Conservation (phyloP, 2,113 vertebrate genomes). For the Cavia aperea region DNA sequence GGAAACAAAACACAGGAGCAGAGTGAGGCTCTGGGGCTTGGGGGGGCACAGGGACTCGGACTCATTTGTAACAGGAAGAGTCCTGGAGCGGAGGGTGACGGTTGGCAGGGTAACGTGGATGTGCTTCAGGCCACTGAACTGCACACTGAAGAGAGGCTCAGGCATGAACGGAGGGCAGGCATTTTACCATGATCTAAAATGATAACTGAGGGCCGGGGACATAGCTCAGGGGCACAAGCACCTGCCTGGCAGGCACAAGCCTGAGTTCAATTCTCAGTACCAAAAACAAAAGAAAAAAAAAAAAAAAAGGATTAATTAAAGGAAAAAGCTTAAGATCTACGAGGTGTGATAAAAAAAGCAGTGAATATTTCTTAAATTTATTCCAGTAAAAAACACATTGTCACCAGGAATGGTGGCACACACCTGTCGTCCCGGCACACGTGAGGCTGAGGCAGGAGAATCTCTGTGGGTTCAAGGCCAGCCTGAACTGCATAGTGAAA, state of each 20-base stretch:
- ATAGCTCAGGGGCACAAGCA: too few species aligned
- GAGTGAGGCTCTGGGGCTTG: too few species aligned
- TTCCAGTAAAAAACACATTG: not conserved
- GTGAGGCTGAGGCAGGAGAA: not conserved
- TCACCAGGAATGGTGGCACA: not conserved
- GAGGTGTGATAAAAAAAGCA: not conserved
- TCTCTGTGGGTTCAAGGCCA: not conserved
- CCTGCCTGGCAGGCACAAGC: too few species aligned
- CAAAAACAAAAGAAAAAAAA: too few species aligned
- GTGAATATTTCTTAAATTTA: not conserved
- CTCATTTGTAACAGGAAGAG: not conserved
- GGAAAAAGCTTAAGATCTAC: not conserved
- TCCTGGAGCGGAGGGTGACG: fast-evolving
- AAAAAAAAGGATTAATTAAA: not conserved
- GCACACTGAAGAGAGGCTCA: not conserved
- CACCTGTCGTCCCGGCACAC: not conserved
- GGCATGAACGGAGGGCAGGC: not conserved
- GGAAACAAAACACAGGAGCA: not conserved
- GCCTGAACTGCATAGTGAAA: not conserved
- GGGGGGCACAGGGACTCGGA: fast-evolving
- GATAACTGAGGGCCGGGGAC: not conserved
- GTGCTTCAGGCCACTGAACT: not conserved
- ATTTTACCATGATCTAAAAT: not conserved
- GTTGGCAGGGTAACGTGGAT: fast-evolving
- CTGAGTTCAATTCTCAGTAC: too few species aligned